Percentiles rank a stretch among this genome's conserved stretches.
Conservation (phyloP, 2,888 invertebrate genomes). For the Drosophila recens region DNA sequence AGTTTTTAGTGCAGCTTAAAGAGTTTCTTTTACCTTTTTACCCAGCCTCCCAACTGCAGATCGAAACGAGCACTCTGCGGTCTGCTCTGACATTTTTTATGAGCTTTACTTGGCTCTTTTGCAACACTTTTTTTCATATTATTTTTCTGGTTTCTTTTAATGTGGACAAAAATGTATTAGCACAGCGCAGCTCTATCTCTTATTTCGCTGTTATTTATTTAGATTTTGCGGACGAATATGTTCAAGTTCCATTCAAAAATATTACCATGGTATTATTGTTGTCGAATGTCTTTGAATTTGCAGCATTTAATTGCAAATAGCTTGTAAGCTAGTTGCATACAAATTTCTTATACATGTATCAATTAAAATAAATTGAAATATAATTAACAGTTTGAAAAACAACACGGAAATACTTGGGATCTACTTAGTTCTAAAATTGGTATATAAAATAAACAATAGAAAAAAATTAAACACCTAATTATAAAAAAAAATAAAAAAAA, state of each 20-base stretch:
- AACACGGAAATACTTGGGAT: too few relatives aligned
- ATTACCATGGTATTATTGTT: background rate
- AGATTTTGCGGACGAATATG: background rate
- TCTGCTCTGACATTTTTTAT: constrained; percentile 53
- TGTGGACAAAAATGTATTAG: constrained; percentile 45
- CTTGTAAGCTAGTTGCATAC: background rate
- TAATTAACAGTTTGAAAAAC: too few relatives aligned
- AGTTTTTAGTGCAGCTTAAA: constrained; percentile 61
- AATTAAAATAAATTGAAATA: too few relatives aligned
- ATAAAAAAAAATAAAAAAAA: too few relatives aligned
- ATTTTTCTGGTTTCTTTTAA: background rate
- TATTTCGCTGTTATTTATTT: background rate
- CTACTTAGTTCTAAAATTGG: too few relatives aligned
- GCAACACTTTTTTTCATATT: constrained; percentile 1
- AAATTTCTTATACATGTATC: background rate
- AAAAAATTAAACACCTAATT: too few relatives aligned
- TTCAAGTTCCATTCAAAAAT: constrained; percentile 2
- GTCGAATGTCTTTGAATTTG: too few relatives aligned
- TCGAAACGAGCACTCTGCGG: constrained; percentile 30
- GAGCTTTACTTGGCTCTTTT: constrained; percentile 36
- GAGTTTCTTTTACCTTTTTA: constrained; percentile 27
- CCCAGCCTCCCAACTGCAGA: background rate
- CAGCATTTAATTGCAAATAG: too few relatives aligned
- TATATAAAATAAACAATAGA: too few relatives aligned
- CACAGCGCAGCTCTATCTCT: constrained; percentile 29